Evolutionary conservation across 2,113 vertebrate species (phyloP).

Genomic region (Odocoileus hemionus): DNA sequence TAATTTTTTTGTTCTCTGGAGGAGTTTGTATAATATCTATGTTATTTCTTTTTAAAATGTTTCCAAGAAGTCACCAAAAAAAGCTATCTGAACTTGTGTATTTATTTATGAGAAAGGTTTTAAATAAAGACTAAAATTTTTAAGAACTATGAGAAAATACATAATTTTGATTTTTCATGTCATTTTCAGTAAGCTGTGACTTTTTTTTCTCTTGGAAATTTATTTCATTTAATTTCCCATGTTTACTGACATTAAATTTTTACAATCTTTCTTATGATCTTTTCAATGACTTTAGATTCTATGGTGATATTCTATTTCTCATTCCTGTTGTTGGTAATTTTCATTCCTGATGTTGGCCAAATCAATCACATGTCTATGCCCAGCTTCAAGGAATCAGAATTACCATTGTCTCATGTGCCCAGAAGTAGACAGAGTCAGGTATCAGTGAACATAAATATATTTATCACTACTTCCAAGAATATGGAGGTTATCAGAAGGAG

Average conservation of each 20-base stretch:
- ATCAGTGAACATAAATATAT: background rate
- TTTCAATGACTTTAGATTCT: background rate
- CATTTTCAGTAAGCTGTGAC: background rate
- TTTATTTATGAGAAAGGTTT: background rate
- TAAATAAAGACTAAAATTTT: background rate
- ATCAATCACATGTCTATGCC: background rate
- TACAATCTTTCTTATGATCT: background rate
- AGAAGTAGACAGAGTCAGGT: background rate
- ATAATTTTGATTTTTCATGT: background rate
- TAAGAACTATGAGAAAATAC: background rate
- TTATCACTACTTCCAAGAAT: background rate
- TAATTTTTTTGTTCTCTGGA: background rate
- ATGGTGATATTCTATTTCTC: background rate
- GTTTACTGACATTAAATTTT: background rate
- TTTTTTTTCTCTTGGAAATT: background rate
- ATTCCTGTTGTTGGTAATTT: background rate
- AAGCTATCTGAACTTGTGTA: background rate
- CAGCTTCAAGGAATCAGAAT: background rate
- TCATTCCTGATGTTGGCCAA: background rate
- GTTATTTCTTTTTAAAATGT: background rate
- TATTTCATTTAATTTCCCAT: background rate
- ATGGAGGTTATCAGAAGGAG: background rate
- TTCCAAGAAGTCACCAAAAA: background rate
- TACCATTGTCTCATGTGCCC: background rate
- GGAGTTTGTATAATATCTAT: background rate